A percentile compares a stretch with the other conserved stretches of the same genome.
These are phyloP conservation scores for Hyposmocoma kahamanoa DNA, from an alignment of 1,140 invertebrate genomes.

Conservation along the genomic window DNA sequence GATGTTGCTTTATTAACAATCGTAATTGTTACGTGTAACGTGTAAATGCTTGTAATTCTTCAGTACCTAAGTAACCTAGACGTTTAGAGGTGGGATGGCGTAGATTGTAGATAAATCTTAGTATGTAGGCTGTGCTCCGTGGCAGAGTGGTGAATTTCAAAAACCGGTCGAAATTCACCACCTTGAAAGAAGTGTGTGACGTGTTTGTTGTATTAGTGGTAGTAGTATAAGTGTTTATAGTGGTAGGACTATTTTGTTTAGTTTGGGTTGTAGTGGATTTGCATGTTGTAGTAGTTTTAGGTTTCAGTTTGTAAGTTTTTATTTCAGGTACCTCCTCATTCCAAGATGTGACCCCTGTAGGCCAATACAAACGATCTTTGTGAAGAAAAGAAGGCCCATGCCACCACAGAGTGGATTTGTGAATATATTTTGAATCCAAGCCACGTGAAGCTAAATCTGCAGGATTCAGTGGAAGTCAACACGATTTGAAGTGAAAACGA, in stretches of 20 bases:
- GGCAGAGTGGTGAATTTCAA: conserved; percentile 6
- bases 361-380: background rate
- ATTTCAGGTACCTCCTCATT: conserved; percentile 8
- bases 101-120: conserved; percentile 1
- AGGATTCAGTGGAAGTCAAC: conserved; percentile 10
- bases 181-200: no score
- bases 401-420: conserved; percentile 4
- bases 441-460: conserved; percentile 13
- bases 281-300: background rate
- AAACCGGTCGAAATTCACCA: conserved; percentile 6
- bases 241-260: background rate
- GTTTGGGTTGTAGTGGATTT: background rate
- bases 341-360: background rate
- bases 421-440: background rate
- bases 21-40: no score
- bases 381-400: conserved; percentile 2
- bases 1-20: background rate
- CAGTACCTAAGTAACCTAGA: background rate
- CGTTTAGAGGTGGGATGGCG: background rate
- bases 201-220: no score
- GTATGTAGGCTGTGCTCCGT: background rate
- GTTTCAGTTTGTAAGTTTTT: background rate
- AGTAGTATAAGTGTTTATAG: no score
- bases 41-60: background rate
- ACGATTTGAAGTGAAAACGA: conserved; percentile 10